A percentile compares a stretch with the other conserved stretches of the same genome.
These are phyloP conservation scores for Labeo calbasu DNA, from an alignment of 2,797 vertebrate species.

Conservation along the genomic window DNA sequence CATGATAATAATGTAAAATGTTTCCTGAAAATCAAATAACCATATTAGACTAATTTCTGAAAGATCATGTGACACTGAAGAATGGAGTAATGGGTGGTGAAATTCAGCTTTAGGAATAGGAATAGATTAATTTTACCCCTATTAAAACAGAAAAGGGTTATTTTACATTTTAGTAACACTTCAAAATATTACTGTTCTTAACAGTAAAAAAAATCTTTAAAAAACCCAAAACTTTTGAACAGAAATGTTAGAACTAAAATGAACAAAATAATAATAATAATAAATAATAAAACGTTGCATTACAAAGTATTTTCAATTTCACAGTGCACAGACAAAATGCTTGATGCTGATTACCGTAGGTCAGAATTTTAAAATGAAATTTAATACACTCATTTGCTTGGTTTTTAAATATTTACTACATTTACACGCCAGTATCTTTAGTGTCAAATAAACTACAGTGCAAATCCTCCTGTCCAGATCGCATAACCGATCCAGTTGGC, in stretches of 20 bases:
- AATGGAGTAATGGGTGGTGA: background rate
- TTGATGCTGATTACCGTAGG: background rate
- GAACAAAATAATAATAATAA: background rate
- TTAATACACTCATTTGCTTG: background rate
- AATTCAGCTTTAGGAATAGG: background rate
- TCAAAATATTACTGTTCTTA: background rate
- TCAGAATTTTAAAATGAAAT: background rate
- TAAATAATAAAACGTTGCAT: background rate
- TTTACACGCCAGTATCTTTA: background rate
- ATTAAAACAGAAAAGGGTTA: too few relatives aligned
- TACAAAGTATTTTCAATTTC: background rate
- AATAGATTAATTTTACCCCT: background rate
- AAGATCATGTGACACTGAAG: background rate
- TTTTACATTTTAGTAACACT: background rate
- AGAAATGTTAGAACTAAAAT: background rate
- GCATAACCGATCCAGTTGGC: slow-evolving; percentile 47
- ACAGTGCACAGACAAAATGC: background rate
- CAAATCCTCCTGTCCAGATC: slow-evolving; percentile 18
- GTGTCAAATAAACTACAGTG: slow-evolving; percentile 8
- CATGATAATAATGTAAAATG: background rate
- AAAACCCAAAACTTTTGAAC: background rate
- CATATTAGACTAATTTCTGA: background rate
- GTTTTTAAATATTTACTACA: slow-evolving; percentile 4
- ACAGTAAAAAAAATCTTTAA: background rate
- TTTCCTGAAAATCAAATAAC: background rate